A percentile compares a stretch with the other conserved stretches of the same genome.
phyloP scores from a whole-genome alignment of 2,113 vertebrate species.

The Falcunculus frontatus region DNA sequence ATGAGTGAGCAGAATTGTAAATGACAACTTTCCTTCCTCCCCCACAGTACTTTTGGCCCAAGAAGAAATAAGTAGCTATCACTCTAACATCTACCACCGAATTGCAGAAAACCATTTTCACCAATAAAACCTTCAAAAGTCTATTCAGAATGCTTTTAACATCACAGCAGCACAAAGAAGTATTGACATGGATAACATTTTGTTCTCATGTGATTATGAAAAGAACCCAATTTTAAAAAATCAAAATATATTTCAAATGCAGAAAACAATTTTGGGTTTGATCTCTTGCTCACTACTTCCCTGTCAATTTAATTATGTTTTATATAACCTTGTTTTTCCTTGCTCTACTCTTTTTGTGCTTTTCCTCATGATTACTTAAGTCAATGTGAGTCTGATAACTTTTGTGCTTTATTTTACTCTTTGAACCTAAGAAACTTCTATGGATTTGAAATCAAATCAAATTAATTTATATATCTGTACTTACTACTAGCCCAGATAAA shows the following conservation, averaged over 20 bases:
- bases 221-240: neutral
- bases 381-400: neutral
- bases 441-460: neutral
- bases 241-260: neutral
- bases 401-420: neutral
- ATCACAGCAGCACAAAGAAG: neutral
- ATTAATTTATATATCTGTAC: neutral
- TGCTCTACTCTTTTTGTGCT: neutral
- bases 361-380: neutral
- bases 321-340: neutral
- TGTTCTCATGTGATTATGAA: neutral
- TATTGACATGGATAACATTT: neutral
- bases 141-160: neutral
- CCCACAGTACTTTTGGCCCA: neutral
- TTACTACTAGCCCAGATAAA: neutral
- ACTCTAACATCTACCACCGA: neutral
- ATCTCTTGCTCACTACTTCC: neutral
- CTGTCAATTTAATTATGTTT: neutral
- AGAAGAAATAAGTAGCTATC: neutral
- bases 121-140: neutral
- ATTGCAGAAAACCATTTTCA: neutral
- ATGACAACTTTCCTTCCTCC: neutral
- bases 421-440: neutral
- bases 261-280: neutral
- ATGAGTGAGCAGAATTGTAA: neutral